Conservation (phyloP, 2,797 vertebrate species). For the Typhlichthys subterraneus region DNA sequence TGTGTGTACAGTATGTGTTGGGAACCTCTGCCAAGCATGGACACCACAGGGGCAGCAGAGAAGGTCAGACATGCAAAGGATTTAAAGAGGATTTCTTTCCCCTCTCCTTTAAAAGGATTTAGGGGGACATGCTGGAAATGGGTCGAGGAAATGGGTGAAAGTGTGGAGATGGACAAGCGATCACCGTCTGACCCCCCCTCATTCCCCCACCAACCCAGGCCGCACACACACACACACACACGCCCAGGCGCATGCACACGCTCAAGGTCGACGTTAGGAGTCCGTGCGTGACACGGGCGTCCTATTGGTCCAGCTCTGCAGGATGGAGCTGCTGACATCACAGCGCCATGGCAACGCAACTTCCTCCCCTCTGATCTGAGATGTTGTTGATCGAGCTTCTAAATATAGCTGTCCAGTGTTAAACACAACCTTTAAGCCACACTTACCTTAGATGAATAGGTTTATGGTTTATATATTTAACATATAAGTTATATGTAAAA, state of each 20-base stretch:
- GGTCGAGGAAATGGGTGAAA: slow-evolving; percentile 68
- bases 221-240: background rate
- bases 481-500: too few relatives aligned
- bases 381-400: background rate
- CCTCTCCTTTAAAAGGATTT: slow-evolving; percentile 47
- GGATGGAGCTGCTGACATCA: slow-evolving; percentile 6
- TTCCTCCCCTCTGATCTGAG: background rate
- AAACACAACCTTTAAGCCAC: too few relatives aligned
- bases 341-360: slow-evolving; percentile 3
- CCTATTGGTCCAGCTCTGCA: background rate
- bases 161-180: slow-evolving; percentile 25
- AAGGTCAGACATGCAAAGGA: slow-evolving; percentile 56
- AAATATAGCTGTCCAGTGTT: too few relatives aligned
- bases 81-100: slow-evolving; percentile 55
- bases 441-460: too few relatives aligned
- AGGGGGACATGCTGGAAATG: slow-evolving; percentile 55
- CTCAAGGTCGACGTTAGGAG: slow-evolving; percentile 13
- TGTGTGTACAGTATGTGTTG: slow-evolving; percentile 1
- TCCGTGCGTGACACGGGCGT: background rate
- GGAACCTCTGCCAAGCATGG: slow-evolving; percentile 7
- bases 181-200: slow-evolving; percentile 1
- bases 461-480: too few relatives aligned
- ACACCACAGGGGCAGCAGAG: slow-evolving; percentile 31
- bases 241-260: slow-evolving; percentile 14
- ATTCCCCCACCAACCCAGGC: background rate